Evolutionary conservation across 2,797 vertebrate species (phyloP).

Genomic region (Poecilia picta): DNA sequence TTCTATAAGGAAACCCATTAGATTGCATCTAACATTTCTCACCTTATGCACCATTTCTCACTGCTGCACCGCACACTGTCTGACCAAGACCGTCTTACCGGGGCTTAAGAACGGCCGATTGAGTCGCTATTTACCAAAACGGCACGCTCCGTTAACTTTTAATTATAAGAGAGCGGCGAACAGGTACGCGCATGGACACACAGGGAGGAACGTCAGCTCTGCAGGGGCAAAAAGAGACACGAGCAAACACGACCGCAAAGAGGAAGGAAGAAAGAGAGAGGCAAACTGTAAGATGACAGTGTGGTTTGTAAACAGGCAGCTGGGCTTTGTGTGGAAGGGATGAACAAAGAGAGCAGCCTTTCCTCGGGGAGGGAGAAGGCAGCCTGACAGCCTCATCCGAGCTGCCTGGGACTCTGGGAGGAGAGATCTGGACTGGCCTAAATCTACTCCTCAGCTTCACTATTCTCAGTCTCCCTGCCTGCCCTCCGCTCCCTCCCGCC

Average conservation of each 20-base stretch:
- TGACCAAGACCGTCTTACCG: constrained; percentile 9
- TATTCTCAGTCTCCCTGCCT: constrained; percentile 65
- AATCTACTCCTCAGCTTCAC: constrained; percentile 78
- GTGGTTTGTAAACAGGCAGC: constrained; percentile 82
- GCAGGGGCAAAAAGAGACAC: constrained; percentile 36
- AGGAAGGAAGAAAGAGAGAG: constrained; percentile 48
- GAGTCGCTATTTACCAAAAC: constrained; percentile 59
- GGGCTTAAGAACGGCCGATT: constrained; percentile 42
- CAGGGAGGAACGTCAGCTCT: constrained; percentile 56
- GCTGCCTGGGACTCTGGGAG: constrained; percentile 81
- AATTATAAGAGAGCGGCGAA: constrained; percentile 51
- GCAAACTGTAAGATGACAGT: constrained; percentile 77
- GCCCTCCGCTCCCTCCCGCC: constrained; percentile 53
- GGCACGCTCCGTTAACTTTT: constrained; percentile 70
- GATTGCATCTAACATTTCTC: constrained; percentile 35
- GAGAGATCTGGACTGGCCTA: constrained; percentile 80
- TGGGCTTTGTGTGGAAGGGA: constrained; percentile 78
- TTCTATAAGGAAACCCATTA: no score
- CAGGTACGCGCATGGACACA: constrained; percentile 60
- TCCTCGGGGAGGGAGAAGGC: constrained; percentile 76
- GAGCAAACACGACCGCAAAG: constrained; percentile 67
- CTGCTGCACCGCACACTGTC: constrained; percentile 15
- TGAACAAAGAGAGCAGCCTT: constrained; percentile 80
- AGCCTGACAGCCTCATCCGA: constrained; percentile 79
- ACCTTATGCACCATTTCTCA: constrained; percentile 40